Base-by-base conservation (phyloP, 2,797 vertebrate genomes). In the Schizopygopsis pylzovi region DNA sequence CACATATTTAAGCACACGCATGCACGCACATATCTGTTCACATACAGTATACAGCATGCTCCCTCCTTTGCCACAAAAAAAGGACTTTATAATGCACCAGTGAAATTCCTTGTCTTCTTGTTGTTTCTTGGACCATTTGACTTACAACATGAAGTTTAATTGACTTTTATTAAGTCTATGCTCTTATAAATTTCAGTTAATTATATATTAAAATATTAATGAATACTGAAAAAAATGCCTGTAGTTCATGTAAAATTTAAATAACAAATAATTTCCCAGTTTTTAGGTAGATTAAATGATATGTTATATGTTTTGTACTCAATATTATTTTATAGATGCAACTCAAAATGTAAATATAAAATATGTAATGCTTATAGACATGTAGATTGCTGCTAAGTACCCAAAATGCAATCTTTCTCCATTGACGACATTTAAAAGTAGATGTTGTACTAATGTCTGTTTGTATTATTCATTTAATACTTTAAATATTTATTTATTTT, bases 21-120 rank as follows among this genome's bases (percentile, higher is more conserved):
- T 63, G 83, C 70, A 84, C 81, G 80, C 68, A 82, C 71, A 75
- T 73, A 73, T 73, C 86, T 79, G 71, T 68, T 49, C 68, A 86
- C 12, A 84, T 68, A 49, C 28, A 28, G 20, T 70, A 78, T 78
- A 43, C 33, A 68, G 47, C n/a, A 16, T 6, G 28, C 73, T 11
- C 2, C 45, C 11, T 79, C 73, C n/a, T 18, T 54, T 67, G n/a
- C 72, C 59, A 52, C 12, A 77, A 18, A 9, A 70, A 70, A 47
- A 2, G 47, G 18, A 43, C 8, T 73, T n/a, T 41, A 33, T 39
- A 39, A 41, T 41, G 22, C 72, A 45, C 43, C 43, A 10, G 43
- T 11, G 43, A 33, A 45, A 52, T 45, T 71, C 12, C 28, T 2
- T 43, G 37, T 82, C n/a, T 33, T 33, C 28, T 33, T 33, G 28